These are phyloP conservation scores for Shargacucullia verbasci DNA, from an alignment of 2,888 invertebrate species.

Conservation along the genomic window DNA sequence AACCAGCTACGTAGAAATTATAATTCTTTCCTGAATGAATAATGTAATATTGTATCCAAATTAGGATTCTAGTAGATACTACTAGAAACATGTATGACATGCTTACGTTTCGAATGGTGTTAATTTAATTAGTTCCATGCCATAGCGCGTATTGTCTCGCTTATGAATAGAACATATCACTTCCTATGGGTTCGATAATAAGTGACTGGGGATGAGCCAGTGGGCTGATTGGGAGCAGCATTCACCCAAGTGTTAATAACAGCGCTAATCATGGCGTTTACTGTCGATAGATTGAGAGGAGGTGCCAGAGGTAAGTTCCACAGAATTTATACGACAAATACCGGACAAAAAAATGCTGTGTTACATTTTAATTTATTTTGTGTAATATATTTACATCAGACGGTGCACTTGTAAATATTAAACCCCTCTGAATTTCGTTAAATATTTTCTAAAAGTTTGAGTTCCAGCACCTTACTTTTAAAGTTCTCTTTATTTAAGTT, in stretches of 20 bases:
- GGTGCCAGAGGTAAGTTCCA: too few relatives aligned
- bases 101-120: conserved; percentile 7
- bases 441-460: conserved; percentile 28
- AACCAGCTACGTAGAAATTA: too few relatives aligned
- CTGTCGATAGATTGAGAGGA: too few relatives aligned
- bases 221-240: conserved; percentile 16
- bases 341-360: too few relatives aligned
- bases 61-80: too few relatives aligned
- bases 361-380: too few relatives aligned
- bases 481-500: conserved; percentile 29
- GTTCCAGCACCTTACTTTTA: conserved; percentile 9
- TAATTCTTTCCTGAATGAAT: too few relatives aligned
- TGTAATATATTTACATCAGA: too few relatives aligned
- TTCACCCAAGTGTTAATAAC: background rate
- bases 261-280: too few relatives aligned
- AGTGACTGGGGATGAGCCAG: conserved; percentile 27
- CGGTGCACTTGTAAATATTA: conserved; percentile 14
- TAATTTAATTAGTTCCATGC: conserved; percentile 44
- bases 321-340: too few relatives aligned
- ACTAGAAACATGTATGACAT: too few relatives aligned
- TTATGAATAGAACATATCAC: conserved; percentile 33
- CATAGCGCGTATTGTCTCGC: conserved; percentile 8
- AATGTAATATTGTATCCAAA: too few relatives aligned
- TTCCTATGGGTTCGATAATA: conserved; percentile 28
- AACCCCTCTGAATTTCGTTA: conserved; percentile 22